These are phyloP conservation scores for Chionodraco myersi DNA, from an alignment of 2,113 vertebrate species.

Conservation along the genomic window DNA sequence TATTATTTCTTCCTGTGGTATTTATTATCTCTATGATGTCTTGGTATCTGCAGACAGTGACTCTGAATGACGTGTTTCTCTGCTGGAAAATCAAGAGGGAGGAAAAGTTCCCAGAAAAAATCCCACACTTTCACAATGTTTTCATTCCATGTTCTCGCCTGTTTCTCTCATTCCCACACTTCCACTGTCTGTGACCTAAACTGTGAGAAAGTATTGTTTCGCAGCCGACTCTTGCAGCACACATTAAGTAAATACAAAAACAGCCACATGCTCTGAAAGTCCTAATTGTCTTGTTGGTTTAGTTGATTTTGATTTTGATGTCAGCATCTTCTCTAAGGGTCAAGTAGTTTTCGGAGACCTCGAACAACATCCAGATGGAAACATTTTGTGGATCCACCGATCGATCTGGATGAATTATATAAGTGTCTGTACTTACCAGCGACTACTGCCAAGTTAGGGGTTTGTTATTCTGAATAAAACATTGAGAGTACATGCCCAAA, in stretches of 20 bases:
- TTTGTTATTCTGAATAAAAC: too few species aligned
- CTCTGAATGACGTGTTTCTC: neutral
- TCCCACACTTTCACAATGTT: conserved; percentile 33
- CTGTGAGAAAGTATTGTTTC: neutral
- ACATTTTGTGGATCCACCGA: neutral
- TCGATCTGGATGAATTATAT: neutral
- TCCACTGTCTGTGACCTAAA: neutral
- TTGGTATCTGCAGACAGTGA: conserved; percentile 15
- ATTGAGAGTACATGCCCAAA: neutral
- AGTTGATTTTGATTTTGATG: neutral
- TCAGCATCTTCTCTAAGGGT: neutral
- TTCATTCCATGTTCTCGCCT: conserved; percentile 18
- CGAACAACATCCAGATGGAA: conserved; percentile 2
- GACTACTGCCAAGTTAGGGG: too few species aligned
- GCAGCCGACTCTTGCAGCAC: neutral
- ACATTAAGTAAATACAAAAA: neutral
- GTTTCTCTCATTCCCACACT: conserved; percentile 11
- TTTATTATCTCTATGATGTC: neutral
- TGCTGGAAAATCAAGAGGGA: conserved; percentile 16
- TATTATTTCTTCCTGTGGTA: neutral
- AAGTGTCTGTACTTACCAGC: neutral
- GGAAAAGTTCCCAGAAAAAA: conserved; percentile 23
- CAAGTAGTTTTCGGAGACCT: neutral
- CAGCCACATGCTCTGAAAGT: neutral
- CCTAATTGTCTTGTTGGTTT: neutral